These are phyloP conservation scores for Carettochelys insculpta DNA, from an alignment of 2,113 vertebrate genomes.

Conservation along the genomic window DNA sequence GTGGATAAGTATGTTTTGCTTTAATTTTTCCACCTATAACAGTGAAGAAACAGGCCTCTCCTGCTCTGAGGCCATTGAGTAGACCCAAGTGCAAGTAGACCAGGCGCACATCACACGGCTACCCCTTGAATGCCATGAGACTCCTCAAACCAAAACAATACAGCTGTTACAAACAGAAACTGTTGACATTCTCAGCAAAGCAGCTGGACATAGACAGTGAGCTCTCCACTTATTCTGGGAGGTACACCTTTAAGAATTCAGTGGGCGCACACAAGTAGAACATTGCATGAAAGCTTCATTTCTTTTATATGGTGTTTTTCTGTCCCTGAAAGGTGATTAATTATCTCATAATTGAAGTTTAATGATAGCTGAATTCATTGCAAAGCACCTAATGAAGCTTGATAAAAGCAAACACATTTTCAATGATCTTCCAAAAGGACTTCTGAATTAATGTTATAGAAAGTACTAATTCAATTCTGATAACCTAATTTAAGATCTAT, in stretches of 20 bases:
- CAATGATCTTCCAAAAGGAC: background rate
- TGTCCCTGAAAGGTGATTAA: constrained; percentile 34
- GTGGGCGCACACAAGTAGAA: background rate
- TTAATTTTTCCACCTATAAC: background rate
- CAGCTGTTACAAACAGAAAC: background rate
- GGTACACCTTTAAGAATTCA: background rate
- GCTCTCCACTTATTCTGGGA: background rate
- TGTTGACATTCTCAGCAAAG: background rate
- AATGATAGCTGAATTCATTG: background rate
- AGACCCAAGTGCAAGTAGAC: too few species aligned
- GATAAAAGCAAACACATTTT: background rate
- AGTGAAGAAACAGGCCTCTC: background rate
- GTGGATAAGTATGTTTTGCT: background rate
- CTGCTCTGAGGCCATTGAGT: background rate
- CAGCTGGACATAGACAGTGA: background rate
- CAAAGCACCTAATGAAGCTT: background rate
- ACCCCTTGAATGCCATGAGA: background rate
- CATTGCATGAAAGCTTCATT: background rate
- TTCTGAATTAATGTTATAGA: background rate
- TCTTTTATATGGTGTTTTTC: background rate
- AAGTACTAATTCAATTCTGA: background rate
- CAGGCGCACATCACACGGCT: background rate
- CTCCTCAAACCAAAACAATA: background rate
- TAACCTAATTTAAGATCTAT: background rate
- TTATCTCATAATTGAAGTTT: background rate